Evolutionary conservation across 1,140 invertebrate species (phyloP), one percentile per base, ranked within the genome.

Genomic region (Grapholita molesta): DNA sequence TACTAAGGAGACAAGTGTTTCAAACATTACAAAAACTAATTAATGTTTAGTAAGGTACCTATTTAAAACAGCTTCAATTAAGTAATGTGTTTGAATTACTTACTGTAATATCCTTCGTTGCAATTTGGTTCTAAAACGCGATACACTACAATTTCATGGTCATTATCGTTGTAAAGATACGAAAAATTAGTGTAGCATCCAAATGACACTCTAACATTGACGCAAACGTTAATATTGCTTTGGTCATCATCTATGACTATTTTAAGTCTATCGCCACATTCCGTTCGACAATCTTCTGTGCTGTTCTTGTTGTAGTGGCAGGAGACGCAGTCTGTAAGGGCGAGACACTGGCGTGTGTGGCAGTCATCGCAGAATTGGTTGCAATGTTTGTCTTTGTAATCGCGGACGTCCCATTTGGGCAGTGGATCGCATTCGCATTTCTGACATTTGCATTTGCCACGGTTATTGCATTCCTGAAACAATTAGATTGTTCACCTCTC

Each of bases 401-500:
- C 30, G 9, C 64, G 35, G 35, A 66, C 32, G 23, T 66, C 35
- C 64, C 64, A 38, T 25, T 30, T 35, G 2, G 64, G 32, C 32
- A 28, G 15, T 9, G 25, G 30, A 18, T 53, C 15, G 24, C 66
- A 68, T n/a, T 18, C 18, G 15, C 66, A 68, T 53, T 28, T 21
- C n/a, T 52, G 52, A 21, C 66, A 68, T 25, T 33, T 21, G 48
- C 66, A 68, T 18, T 38, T n/a, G 1, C 66, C 66, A 30, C 48
- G 25, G 15, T 52, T 30, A 9, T 48, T 53, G 30, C 66, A 68
- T 3, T 33, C n/a, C 66, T 68, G 25, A 38, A 42, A 38, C 32
- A n/a, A 7, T 57, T 25, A 61, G 55, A 25, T 61, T 25, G 28
- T 30, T 30, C n/a, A n/a, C n/a, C n/a, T n/a, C n/a, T n/a, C n/a